phyloP scores from a whole-genome alignment of 2,888 invertebrate species.

The Fragum sueziense region DNA sequence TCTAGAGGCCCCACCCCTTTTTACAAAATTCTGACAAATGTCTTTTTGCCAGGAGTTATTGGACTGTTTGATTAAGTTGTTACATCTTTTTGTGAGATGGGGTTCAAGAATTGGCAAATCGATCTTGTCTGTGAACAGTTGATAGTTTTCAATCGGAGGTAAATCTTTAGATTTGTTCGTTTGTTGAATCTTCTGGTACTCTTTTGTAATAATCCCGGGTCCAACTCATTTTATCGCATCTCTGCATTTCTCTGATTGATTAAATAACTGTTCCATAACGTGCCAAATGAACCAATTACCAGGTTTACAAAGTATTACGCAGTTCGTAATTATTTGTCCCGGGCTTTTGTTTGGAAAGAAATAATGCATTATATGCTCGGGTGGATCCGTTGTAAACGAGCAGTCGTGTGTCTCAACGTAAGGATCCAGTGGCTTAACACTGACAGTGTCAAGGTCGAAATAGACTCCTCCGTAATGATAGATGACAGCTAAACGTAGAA shows the following conservation, averaged over 20 bases:
- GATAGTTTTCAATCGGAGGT: neutral
- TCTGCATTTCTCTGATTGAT: neutral
- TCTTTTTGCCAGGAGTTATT: neutral
- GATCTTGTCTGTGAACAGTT: neutral
- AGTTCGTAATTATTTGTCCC: neutral
- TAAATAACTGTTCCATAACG: neutral
- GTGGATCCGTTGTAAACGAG: neutral
- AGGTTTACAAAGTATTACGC: neutral
- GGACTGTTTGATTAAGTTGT: too few relatives aligned
- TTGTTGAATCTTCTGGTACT: neutral
- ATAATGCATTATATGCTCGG: neutral
- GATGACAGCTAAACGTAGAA: neutral
- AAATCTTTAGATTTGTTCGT: neutral
- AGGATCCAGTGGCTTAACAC: neutral
- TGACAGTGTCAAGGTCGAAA: neutral
- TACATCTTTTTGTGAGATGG: too few relatives aligned
- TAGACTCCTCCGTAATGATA: neutral
- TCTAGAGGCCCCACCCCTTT: neutral
- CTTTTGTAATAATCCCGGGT: neutral
- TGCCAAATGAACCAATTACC: slow-evolving; percentile 3
- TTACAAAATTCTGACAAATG: neutral
- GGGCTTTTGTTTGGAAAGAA: neutral
- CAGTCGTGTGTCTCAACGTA: neutral
- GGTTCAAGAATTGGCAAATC: too few relatives aligned
- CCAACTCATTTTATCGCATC: neutral